Percentiles rank a stretch among this genome's conserved stretches.
These are phyloP conservation scores for Sinopyrophorus schimmeli DNA, from an alignment of 2,888 invertebrate species.

Conservation along the genomic window DNA sequence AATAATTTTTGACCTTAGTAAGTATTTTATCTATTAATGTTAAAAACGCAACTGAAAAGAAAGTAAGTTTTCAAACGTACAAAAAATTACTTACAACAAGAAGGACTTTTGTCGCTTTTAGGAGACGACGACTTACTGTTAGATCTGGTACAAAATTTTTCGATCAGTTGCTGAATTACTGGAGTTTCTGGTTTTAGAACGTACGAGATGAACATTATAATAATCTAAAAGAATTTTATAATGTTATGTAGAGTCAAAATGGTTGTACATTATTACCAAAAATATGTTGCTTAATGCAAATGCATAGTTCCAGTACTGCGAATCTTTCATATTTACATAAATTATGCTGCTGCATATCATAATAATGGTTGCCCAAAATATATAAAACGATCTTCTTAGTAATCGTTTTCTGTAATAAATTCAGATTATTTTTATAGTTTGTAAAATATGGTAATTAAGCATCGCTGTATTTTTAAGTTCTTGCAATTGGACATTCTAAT, in stretches of 20 bases:
- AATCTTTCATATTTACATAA: slow-evolving; percentile 65
- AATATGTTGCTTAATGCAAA: slow-evolving; percentile 61
- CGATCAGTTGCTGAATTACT: slow-evolving; percentile 54
- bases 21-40: no score
- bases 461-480: no score
- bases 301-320: slow-evolving; percentile 61
- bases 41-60: no score
- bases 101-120: slow-evolving; percentile 33
- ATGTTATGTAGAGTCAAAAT: background rate
- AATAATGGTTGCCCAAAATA: slow-evolving; percentile 62
- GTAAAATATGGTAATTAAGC: no score
- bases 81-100: slow-evolving; percentile 41
- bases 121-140: background rate
- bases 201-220: slow-evolving; percentile 64
- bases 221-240: slow-evolving; percentile 56
- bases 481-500: no score
- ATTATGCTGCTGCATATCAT: slow-evolving; percentile 66
- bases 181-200: slow-evolving; percentile 62
- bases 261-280: slow-evolving; percentile 59
- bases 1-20: slow-evolving; percentile 25
- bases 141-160: slow-evolving; percentile 46
- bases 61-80: background rate
- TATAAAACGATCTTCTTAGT: slow-evolving; percentile 63
- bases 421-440: no score
- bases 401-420: slow-evolving; percentile 65